phyloP scores from a whole-genome alignment of 2,888 invertebrate genomes.

The Camptogramma bilineatum region DNA sequence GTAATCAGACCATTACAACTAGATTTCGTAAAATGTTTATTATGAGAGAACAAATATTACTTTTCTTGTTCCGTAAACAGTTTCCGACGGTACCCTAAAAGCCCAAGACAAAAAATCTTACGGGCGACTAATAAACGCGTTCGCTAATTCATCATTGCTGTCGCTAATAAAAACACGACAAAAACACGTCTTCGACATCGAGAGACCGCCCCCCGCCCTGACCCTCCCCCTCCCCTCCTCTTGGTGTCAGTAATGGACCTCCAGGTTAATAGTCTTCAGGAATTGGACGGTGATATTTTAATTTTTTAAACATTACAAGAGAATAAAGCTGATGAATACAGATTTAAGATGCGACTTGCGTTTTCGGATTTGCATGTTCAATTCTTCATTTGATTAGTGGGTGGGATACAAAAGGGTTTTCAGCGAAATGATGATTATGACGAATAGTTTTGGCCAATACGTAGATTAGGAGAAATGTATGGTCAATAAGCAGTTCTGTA shows the following conservation, averaged over 20 bases:
- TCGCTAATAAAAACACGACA: constrained; percentile 80
- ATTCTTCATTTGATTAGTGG: neutral
- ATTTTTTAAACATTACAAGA: constrained; percentile 12
- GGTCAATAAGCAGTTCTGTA: too few relatives aligned
- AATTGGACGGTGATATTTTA: constrained; percentile 19
- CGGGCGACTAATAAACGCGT: constrained; percentile 70
- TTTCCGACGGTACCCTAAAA: constrained; percentile 39
- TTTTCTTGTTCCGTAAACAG: neutral
- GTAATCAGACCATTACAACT: too few relatives aligned
- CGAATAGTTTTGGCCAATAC: too few relatives aligned
- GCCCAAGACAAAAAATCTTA: constrained; percentile 56
- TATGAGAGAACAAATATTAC: too few relatives aligned
- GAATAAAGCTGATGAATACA: neutral
- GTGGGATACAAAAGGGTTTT: too few relatives aligned
- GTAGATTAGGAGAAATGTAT: too few relatives aligned
- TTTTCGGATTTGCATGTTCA: neutral
- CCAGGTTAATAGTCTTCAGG: constrained; percentile 47
- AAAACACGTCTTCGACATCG: constrained; percentile 62
- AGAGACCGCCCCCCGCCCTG: constrained; percentile 26
- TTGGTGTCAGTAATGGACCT: constrained; percentile 44
- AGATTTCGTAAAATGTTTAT: too few relatives aligned
- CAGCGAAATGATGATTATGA: too few relatives aligned
- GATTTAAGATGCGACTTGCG: too few relatives aligned
- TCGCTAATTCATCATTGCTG: constrained; percentile 81
- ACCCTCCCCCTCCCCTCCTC: constrained; percentile 29